phyloP scores from a whole-genome alignment of 1,140 invertebrate species.

The Cataglyphis hispanica region DNA sequence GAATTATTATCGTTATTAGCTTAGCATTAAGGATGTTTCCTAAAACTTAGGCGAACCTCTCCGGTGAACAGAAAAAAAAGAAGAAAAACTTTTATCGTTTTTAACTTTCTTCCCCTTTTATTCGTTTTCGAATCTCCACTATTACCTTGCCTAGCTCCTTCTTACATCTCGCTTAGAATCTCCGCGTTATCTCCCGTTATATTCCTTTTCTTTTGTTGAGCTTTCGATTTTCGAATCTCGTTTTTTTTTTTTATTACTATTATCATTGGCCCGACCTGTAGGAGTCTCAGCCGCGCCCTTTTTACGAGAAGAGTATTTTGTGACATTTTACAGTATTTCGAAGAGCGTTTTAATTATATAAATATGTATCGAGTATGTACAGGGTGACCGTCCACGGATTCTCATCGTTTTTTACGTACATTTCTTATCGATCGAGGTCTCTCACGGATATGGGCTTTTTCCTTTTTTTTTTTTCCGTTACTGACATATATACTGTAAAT shows the following conservation, averaged over 20 bases:
- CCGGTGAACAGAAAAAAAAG: slow-evolving; percentile 49
- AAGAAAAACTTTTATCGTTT: slow-evolving; percentile 60
- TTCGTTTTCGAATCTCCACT: slow-evolving; percentile 68
- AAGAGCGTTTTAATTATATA: slow-evolving; percentile 85
- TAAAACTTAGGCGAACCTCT: slow-evolving; percentile 69
- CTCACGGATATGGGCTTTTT: slow-evolving; percentile 75
- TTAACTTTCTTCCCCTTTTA: slow-evolving; percentile 45
- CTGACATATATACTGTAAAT: too few relatives aligned
- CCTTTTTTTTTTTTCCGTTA: slow-evolving; percentile 27
- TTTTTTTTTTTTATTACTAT: slow-evolving; percentile 73
- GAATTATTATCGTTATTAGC: slow-evolving; percentile 62
- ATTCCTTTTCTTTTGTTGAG: slow-evolving; percentile 15
- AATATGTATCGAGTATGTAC: slow-evolving; percentile 82
- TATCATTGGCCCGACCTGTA: slow-evolving; percentile 77
- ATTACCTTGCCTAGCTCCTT: slow-evolving; percentile 50
- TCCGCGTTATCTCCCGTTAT: slow-evolving; percentile 49
- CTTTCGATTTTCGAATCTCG: slow-evolving; percentile 80
- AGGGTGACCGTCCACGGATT: slow-evolving; percentile 84
- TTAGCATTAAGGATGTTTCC: slow-evolving; percentile 72
- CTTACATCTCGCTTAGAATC: slow-evolving; percentile 62
- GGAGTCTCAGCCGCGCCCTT: slow-evolving; percentile 82
- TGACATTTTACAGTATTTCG: slow-evolving; percentile 86
- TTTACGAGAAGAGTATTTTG: slow-evolving; percentile 85
- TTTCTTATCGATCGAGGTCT: slow-evolving; percentile 79
- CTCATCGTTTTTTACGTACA: slow-evolving; percentile 78